A percentile compares a stretch with the other conserved stretches of the same genome.
Conservation (phyloP, 2,888 invertebrate species). For the Halictus quadricinctus region DNA sequence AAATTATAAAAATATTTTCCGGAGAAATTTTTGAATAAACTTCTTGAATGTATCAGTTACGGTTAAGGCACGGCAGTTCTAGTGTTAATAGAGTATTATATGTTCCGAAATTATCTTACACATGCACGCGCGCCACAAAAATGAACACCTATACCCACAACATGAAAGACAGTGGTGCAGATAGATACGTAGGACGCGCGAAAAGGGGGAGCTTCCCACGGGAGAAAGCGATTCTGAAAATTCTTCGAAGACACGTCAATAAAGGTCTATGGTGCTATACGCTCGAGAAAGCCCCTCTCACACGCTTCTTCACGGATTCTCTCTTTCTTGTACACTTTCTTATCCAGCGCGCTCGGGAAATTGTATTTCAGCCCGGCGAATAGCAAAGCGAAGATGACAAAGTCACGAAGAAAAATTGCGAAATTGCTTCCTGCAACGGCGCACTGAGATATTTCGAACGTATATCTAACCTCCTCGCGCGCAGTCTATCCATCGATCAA, state of each 20-base stretch:
- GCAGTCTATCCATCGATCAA: slow-evolving; percentile 32
- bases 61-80: too few relatives aligned
- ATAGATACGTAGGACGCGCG: slow-evolving; percentile 46
- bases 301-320: slow-evolving; percentile 18
- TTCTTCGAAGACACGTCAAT: slow-evolving; percentile 70
- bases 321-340: slow-evolving; percentile 46
- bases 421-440: slow-evolving; percentile 79
- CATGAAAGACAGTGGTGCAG: slow-evolving; percentile 2
- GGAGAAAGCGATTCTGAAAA: slow-evolving; percentile 66
- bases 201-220: slow-evolving; percentile 60
- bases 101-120: slow-evolving; percentile 2
- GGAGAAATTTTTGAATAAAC: too few relatives aligned
- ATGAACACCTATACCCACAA: background rate
- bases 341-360: slow-evolving; percentile 68
- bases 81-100: background rate
- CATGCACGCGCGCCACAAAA: too few relatives aligned
- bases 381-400: slow-evolving; percentile 82
- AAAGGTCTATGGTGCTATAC: slow-evolving; percentile 54
- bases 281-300: slow-evolving; percentile 41
- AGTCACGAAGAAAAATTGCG: slow-evolving; percentile 81
- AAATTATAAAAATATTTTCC: too few relatives aligned
- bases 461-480: slow-evolving; percentile 36
- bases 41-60: too few relatives aligned
- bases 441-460: slow-evolving; percentile 43
- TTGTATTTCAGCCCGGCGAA: slow-evolving; percentile 80